phyloP scores from a whole-genome alignment of 1,140 invertebrate genomes.

The Paralvinella palmiformis region DNA sequence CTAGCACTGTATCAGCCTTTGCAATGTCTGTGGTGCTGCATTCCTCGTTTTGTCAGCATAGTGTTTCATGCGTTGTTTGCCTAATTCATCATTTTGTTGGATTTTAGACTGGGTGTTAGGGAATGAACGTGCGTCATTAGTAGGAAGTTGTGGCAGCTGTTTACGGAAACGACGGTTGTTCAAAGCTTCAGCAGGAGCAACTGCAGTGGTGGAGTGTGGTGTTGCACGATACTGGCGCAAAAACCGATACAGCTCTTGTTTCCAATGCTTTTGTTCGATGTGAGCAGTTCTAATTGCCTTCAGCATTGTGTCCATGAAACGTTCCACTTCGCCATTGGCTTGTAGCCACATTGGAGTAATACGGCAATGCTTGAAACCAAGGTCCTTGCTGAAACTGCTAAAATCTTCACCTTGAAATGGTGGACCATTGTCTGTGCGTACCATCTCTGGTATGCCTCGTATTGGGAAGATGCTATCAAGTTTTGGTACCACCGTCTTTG shows the following conservation, averaged over 20 bases:
- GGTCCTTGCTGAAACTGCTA: background rate
- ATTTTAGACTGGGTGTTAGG: background rate
- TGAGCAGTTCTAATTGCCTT: slow-evolving; percentile 3
- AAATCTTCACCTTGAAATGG: background rate
- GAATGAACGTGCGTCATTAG: background rate
- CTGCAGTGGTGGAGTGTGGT: background rate
- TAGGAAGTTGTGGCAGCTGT: too few species aligned
- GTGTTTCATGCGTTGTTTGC: too few species aligned
- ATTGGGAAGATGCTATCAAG: slow-evolving; percentile 23
- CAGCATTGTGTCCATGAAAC: too few species aligned
- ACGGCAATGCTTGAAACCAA: background rate
- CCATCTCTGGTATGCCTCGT: too few species aligned
- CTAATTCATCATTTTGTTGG: background rate
- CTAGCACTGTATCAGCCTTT: slow-evolving; percentile 1
- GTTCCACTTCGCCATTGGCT: too few species aligned
- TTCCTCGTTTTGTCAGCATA: too few species aligned
- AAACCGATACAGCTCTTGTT: background rate
- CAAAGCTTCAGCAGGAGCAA: too few species aligned
- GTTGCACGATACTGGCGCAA: too few species aligned
- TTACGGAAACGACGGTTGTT: background rate
- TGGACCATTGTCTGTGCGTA: too few species aligned
- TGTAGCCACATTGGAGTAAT: too few species aligned
- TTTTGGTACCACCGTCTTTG: slow-evolving; percentile 15
- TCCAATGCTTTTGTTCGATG: background rate
- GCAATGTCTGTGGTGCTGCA: too few species aligned